phyloP scores from a whole-genome alignment of 1,140 invertebrate species.

The Acarapis woodi region DNA sequence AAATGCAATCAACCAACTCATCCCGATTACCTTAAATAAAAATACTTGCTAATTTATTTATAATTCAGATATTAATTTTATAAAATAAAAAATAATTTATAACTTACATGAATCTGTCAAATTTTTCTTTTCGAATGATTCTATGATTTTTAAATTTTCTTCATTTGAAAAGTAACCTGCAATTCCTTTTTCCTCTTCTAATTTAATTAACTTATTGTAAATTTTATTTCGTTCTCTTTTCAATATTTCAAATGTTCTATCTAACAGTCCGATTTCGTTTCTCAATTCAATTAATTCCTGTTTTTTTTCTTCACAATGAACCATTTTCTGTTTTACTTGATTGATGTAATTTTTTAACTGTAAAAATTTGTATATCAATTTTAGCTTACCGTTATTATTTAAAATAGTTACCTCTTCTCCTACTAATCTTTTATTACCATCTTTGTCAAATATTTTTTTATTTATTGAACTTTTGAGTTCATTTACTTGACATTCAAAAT shows the following conservation, averaged over 20 bases:
- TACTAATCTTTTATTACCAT: neutral
- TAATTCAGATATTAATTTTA: too few relatives aligned
- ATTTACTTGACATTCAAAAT: too few relatives aligned
- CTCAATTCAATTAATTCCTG: slow-evolving; percentile 35
- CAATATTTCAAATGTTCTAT: slow-evolving; percentile 30
- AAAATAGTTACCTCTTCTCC: neutral
- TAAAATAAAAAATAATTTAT: too few relatives aligned
- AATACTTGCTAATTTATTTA: too few relatives aligned
- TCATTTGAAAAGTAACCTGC: slow-evolving; percentile 23
- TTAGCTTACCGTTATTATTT: neutral
- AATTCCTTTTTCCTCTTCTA: slow-evolving; percentile 22
- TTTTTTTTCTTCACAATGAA: slow-evolving; percentile 42
- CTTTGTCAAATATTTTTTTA: too few relatives aligned
- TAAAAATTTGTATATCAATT: slow-evolving; percentile 3
- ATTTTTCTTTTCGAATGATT: slow-evolving; percentile 25
- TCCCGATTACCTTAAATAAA: too few relatives aligned
- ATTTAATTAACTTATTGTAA: slow-evolving; percentile 2
- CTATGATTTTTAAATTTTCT: slow-evolving; percentile 25
- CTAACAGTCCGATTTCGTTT: slow-evolving; percentile 33
- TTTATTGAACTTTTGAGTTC: too few relatives aligned
- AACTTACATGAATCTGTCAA: too few relatives aligned
- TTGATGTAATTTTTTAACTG: slow-evolving; percentile 46
- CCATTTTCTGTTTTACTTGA: slow-evolving; percentile 40
- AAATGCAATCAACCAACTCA: slow-evolving; percentile 26
- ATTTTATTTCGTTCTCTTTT: slow-evolving; percentile 14